These are phyloP conservation scores for Anastrepha obliqua DNA, from an alignment of 1,140 invertebrate genomes.

Conservation along the genomic window DNA sequence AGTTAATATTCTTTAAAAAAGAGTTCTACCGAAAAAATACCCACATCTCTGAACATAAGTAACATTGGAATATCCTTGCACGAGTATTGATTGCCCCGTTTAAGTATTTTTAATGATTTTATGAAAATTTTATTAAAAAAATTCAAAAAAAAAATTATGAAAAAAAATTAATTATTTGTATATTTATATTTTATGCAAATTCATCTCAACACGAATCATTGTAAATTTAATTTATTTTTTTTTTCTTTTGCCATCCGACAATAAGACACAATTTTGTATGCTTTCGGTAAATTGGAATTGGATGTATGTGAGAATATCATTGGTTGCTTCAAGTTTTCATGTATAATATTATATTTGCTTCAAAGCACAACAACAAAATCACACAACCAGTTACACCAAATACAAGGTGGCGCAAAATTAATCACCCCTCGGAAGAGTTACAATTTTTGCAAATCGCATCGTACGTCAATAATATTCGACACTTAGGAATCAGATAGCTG, in stretches of 20 bases:
- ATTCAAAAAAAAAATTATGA: background rate
- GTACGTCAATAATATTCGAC: no score
- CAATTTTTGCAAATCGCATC: no score
- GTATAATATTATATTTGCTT: background rate
- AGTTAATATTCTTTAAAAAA: background rate
- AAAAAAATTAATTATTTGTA: slow-evolving; percentile 12
- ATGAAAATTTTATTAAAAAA: background rate
- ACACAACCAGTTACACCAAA: background rate
- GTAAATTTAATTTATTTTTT: slow-evolving; percentile 39
- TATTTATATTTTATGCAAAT: slow-evolving; percentile 16
- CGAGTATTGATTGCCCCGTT: slow-evolving; percentile 73
- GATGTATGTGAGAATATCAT: background rate
- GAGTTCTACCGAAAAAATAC: background rate
- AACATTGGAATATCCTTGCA: slow-evolving; percentile 69
- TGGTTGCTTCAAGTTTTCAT: background rate
- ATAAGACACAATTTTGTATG: background rate
- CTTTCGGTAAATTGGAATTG: slow-evolving; percentile 53
- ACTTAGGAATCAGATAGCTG: no score
- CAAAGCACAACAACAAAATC: background rate
- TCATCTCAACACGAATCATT: slow-evolving; percentile 47
- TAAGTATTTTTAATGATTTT: slow-evolving; percentile 48
- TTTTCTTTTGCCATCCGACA: background rate
- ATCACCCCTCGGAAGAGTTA: no score
- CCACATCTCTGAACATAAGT: background rate
- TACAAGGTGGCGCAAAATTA: no score